A percentile compares a stretch with the other conserved stretches of the same genome.
Conservation (phyloP, 1,140 invertebrate species). For the Drosophila ambigua region DNA sequence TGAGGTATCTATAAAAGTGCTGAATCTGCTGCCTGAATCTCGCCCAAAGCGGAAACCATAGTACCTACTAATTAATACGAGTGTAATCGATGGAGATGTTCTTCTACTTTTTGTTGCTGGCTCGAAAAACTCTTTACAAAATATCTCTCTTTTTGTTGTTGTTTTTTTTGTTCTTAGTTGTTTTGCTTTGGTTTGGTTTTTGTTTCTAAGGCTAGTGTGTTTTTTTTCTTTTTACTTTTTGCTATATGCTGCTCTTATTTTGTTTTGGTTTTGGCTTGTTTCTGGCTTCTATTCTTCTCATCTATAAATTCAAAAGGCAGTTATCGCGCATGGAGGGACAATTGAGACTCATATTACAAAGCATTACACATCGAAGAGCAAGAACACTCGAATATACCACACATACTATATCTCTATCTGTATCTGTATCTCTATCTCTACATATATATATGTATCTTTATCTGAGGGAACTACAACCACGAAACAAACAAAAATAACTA, state of each 20-base stretch:
- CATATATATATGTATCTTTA: too few species aligned
- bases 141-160: slow-evolving; percentile 41
- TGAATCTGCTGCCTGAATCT: too few species aligned
- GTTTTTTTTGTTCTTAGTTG: background rate
- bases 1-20: too few species aligned
- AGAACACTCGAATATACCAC: slow-evolving; percentile 30
- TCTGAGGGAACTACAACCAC: too few species aligned
- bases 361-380: slow-evolving; percentile 43
- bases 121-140: slow-evolving; percentile 67
- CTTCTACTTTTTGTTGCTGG: slow-evolving; percentile 9
- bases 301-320: slow-evolving; percentile 75
- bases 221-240: background rate
- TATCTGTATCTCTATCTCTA: background rate
- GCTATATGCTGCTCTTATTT: slow-evolving; percentile 5
- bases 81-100: slow-evolving; percentile 18
- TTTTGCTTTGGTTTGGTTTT: slow-evolving; percentile 9
- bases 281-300: slow-evolving; percentile 33
- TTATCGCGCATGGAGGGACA: slow-evolving; percentile 78
- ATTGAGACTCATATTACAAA: slow-evolving; percentile 70
- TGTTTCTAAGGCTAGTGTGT: slow-evolving; percentile 1
- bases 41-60: slow-evolving; percentile 28
- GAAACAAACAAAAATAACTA: slow-evolving; percentile 14
- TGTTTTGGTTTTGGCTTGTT: slow-evolving; percentile 21
- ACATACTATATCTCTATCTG: slow-evolving; percentile 5
- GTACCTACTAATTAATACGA: slow-evolving; percentile 4